A percentile compares a stretch with the other conserved stretches of the same genome.
Conservation (phyloP, 2,113 vertebrate species). For the Megaceryle maxima region DNA sequence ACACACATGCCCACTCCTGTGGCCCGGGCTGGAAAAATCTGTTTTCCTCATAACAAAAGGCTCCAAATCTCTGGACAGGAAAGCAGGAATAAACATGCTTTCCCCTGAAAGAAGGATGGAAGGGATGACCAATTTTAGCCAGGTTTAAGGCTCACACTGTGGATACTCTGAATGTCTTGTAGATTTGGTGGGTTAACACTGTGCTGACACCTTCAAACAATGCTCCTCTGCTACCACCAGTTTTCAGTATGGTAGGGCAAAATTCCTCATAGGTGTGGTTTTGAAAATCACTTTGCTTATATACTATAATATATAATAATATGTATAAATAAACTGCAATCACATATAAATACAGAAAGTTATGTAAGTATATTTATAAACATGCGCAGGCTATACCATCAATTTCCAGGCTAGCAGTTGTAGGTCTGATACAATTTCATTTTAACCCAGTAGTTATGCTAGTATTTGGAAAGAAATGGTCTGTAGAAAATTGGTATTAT, state of each 20-base stretch:
- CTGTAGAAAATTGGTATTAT: neutral
- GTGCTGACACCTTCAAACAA: neutral
- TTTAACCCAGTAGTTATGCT: neutral
- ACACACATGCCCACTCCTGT: fast-evolving
- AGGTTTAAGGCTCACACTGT: neutral
- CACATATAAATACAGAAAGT: neutral
- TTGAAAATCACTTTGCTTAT: neutral
- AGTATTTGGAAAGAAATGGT: neutral
- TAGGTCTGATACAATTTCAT: neutral
- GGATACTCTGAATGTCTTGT: neutral
- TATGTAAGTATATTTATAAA: neutral
- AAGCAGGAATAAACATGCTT: neutral
- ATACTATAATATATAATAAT: neutral
- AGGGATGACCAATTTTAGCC: neutral
- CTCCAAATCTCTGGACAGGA: neutral
- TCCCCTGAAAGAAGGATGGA: neutral
- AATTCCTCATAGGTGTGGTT: neutral
- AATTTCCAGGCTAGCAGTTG: neutral
- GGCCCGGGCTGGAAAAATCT: neutral
- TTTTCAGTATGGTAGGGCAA: neutral
- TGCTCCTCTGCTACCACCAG: neutral
- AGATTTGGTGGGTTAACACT: neutral
- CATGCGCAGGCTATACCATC: neutral
- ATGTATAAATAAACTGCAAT: neutral
- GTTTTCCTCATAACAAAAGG: neutral